Evolutionary conservation across 2,888 invertebrate species (phyloP).

Genomic region (Drosophila putrida): DNA sequence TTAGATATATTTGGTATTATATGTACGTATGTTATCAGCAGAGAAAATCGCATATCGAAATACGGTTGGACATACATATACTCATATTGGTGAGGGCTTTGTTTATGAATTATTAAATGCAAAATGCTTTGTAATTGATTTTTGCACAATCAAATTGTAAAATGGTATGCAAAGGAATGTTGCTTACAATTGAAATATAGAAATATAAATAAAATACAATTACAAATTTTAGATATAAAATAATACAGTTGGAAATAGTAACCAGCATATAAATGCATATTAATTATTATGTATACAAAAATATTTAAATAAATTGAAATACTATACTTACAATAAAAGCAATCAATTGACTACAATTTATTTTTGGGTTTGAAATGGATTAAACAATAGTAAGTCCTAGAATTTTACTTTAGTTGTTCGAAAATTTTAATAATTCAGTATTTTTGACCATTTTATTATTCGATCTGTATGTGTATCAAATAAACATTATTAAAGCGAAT

Average conservation of each 20-base stretch:
- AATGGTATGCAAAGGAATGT: conserved; percentile 30
- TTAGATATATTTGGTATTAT: conserved; percentile 22
- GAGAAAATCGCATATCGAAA: conserved; percentile 20
- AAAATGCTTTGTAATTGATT: conserved; percentile 68
- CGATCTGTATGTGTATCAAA: too few relatives aligned
- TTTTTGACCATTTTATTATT: background rate
- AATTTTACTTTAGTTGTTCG: background rate
- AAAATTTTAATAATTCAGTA: background rate
- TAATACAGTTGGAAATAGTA: conserved; percentile 59
- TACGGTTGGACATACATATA: conserved; percentile 12
- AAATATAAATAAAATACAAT: conserved; percentile 24
- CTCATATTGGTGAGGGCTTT: conserved; percentile 32
- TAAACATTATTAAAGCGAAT: too few relatives aligned
- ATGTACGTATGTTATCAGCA: conserved; percentile 39
- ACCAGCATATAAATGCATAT: conserved; percentile 52
- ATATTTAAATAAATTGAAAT: conserved; percentile 62
- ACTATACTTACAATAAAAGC: conserved; percentile 49
- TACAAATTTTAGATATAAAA: conserved; percentile 7
- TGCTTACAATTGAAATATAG: conserved; percentile 26
- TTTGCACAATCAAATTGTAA: conserved; percentile 48
- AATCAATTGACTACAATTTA: background rate
- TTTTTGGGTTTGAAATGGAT: background rate
- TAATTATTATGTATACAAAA: conserved; percentile 58
- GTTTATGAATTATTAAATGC: conserved; percentile 53
- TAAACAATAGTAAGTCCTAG: background rate